Conservation (phyloP, 2,113 vertebrate species). For the Esox niger region DNA sequence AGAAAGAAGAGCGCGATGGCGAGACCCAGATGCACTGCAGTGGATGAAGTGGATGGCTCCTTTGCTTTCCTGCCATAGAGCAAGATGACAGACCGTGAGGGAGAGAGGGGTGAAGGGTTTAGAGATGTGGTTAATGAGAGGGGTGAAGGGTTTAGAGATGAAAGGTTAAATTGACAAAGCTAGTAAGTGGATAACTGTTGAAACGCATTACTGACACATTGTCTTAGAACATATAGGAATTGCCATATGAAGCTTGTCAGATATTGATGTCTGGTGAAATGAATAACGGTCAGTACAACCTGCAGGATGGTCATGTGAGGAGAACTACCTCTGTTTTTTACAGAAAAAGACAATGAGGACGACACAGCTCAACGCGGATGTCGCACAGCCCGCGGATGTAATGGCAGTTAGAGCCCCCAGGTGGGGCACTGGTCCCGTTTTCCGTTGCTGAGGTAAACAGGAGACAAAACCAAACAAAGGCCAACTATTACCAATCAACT, state of each 20-base stretch:
- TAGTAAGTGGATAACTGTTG: not conserved
- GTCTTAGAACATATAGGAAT: too few species aligned
- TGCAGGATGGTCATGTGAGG: not conserved
- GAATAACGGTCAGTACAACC: not conserved
- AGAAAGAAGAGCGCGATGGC: constrained; percentile 59
- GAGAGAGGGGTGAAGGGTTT: not conserved
- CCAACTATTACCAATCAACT: too few species aligned
- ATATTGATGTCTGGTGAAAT: not conserved
- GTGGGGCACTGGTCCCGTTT: constrained; percentile 58
- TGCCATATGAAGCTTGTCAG: not conserved
- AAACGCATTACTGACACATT: too few species aligned
- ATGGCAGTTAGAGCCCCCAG: constrained; percentile 66
- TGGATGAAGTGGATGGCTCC: constrained; percentile 52
- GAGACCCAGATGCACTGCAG: constrained; percentile 63
- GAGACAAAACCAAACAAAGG: constrained; percentile 5
- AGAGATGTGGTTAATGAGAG: not conserved
- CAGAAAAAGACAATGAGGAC: constrained; percentile 61
- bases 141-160: not conserved
- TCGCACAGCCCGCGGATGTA: constrained; percentile 61
- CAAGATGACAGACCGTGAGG: not conserved
- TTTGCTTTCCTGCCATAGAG: constrained; percentile 29
- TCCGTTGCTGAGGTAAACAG: constrained; percentile 49
- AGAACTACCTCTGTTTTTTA: constrained; percentile 58
- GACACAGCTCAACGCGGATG: constrained; percentile 67
- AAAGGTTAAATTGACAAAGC: not conserved